Evolutionary conservation across 1,140 invertebrate genomes (phyloP), one percentile per base, ranked within the genome.

Genomic region (Zaprionus davidi): DNA sequence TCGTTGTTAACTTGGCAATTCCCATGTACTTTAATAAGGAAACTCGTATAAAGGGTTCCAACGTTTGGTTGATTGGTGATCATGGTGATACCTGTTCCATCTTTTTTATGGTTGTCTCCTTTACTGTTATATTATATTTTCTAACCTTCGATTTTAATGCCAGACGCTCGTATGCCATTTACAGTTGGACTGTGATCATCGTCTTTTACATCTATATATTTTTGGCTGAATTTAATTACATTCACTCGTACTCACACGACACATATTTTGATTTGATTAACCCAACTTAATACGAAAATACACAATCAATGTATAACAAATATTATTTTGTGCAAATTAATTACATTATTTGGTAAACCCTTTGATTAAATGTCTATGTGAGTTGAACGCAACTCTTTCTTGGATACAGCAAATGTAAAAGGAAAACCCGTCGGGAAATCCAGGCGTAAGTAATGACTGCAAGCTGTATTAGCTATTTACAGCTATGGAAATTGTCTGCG

Each of bases 131-230:
- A 2, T 69, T 26, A 44, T 80, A 71, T 79, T 51, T 53, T 7
- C 3, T 74, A 3, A 71, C 59, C 5, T 65, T 83, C 1, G 56
- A 86, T 44, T 86, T 86, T 11, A 6, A 17, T 22, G 59, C 72
- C 20, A 69, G 82, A 1, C 83, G 82, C 3, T 87, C 82, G 28
- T 51, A 38, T 20, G 82, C 65, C 1, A 62, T 86, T 11, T 87
- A 67, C 24, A 38, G 71, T n/a, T 87, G 55, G 53, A 12, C 20
- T 3, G 1, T 85, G 5, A 78, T 71, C 24, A 0, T 12, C 0
- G 0, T 79, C 13, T 87, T 66, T 28, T 46, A 17, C 7, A 2
- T 46, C 6, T 17, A n/a, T 20, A 4, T 15, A n/a, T 1, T 9
- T n/a, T n/a, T 46, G 2, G 1, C 7, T 7, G 41, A 46, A 46